Conservation (phyloP, 2,888 invertebrate genomes). For the Eilema caniola region DNA sequence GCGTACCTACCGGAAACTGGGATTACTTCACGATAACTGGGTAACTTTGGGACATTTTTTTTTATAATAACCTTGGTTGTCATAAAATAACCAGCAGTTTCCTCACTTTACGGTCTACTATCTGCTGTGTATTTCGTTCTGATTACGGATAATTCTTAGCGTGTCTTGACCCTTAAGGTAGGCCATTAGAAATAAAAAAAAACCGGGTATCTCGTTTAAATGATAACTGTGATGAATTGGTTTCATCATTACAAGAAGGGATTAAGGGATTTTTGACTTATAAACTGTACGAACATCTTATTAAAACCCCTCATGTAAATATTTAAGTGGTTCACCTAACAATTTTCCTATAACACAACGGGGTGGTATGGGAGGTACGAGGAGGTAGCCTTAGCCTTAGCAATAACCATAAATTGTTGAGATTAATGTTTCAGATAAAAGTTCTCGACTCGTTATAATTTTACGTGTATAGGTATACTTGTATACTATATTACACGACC, state of each 20-base stretch:
- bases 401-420: neutral
- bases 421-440: conserved; percentile 10
- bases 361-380: neutral
- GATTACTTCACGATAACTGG: too few relatives aligned
- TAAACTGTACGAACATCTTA: neutral
- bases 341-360: neutral
- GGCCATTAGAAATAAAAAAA: too few relatives aligned
- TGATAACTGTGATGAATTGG: neutral
- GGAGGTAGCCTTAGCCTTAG: neutral
- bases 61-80: too few relatives aligned
- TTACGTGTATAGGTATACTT: neutral
- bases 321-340: neutral
- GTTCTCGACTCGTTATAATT: conserved; percentile 2
- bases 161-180: too few relatives aligned
- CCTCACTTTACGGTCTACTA: too few relatives aligned
- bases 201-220: neutral
- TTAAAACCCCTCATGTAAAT: neutral
- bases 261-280: neutral
- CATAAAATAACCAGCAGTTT: too few relatives aligned
- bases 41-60: too few relatives aligned
- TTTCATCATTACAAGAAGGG: neutral
- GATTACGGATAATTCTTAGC: too few relatives aligned
- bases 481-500: neutral
- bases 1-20: too few relatives aligned
- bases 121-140: too few relatives aligned